phyloP scores from a whole-genome alignment of 2,113 vertebrate species.

The Etheostoma cragini region DNA sequence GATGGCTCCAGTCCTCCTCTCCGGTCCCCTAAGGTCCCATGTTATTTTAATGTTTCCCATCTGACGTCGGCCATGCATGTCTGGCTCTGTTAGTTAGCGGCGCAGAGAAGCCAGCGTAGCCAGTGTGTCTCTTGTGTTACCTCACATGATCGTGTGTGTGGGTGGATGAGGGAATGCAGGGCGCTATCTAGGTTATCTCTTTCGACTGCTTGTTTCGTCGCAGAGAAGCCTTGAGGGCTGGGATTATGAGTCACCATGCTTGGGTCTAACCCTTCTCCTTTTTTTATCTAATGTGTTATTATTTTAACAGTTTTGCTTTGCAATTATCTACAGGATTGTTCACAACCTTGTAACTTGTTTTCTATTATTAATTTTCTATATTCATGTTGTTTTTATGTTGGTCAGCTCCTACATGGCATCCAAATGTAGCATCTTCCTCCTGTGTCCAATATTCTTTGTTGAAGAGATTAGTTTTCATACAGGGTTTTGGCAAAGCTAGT shows the following conservation, averaged over 20 bases:
- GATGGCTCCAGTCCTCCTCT: conserved; percentile 48
- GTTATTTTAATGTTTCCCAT: conserved; percentile 75
- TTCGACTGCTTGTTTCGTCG: conserved; percentile 37
- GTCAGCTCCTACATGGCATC: conserved; percentile 7
- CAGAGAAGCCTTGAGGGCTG: conserved; percentile 14
- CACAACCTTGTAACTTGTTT: not conserved
- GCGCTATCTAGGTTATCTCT: conserved; percentile 56
- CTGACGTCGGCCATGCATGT: conserved; percentile 59
- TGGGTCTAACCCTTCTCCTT: not conserved
- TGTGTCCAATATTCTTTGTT: conserved; percentile 43
- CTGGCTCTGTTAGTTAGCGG: conserved; percentile 35
- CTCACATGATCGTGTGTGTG: conserved; percentile 15
- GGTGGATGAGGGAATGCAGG: conserved; percentile 23
- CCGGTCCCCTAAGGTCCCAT: conserved; percentile 60
- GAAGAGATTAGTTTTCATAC: conserved; percentile 11
- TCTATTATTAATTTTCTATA: not conserved
- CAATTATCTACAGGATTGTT: not conserved
- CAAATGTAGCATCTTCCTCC: conserved; percentile 4
- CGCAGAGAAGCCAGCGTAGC: conserved; percentile 5
- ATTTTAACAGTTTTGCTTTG: not conserved
- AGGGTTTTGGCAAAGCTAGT: conserved; percentile 12
- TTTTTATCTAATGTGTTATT: not conserved
- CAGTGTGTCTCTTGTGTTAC: conserved; percentile 33
- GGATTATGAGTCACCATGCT: conserved; percentile 41
- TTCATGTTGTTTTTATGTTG: not conserved